Evolutionary conservation across 2,888 invertebrate genomes (phyloP).

Genomic region (Octodonta nipae): DNA sequence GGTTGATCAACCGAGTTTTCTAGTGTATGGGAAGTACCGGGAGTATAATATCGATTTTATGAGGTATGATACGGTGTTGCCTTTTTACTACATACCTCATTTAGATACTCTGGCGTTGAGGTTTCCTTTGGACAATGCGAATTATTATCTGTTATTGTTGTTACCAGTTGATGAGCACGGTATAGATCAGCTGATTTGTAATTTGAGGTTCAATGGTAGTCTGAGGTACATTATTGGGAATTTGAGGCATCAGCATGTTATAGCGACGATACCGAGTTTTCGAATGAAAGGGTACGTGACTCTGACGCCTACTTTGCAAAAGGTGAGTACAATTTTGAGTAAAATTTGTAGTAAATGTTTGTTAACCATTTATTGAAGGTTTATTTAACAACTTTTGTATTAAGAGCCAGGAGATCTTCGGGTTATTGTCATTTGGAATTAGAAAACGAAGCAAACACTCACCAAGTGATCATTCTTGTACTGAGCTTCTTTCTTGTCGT

Average conservation of each 20-base stretch:
- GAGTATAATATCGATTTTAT: conserved; percentile 48
- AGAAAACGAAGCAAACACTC: no score
- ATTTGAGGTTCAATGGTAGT: conserved; percentile 47
- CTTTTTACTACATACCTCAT: conserved; percentile 59
- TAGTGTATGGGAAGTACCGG: conserved; percentile 38
- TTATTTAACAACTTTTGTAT: no score
- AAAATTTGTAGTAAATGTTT: no score
- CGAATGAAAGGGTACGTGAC: conserved; percentile 65
- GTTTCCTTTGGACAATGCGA: conserved; percentile 65
- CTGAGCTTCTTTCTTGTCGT: no score
- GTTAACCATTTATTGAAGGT: no score
- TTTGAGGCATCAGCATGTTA: conserved; percentile 56
- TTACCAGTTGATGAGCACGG: conserved; percentile 49
- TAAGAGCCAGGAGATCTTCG: no score
- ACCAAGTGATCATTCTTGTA: no score
- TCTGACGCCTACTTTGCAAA: conserved; percentile 66
- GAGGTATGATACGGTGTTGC: conserved; percentile 63
- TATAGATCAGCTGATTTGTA: conserved; percentile 49
- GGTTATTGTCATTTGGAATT: no score
- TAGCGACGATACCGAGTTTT: conserved; percentile 68
- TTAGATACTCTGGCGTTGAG: conserved; percentile 60
- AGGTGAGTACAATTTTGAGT: conserved; percentile 48
- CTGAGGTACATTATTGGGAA: conserved; percentile 55
- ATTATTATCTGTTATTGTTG: conserved; percentile 63
- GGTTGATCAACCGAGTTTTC: conserved; percentile 23